These are phyloP conservation scores for Bujurquina vittata DNA, from an alignment of 2,113 vertebrate genomes.

Conservation along the genomic window DNA sequence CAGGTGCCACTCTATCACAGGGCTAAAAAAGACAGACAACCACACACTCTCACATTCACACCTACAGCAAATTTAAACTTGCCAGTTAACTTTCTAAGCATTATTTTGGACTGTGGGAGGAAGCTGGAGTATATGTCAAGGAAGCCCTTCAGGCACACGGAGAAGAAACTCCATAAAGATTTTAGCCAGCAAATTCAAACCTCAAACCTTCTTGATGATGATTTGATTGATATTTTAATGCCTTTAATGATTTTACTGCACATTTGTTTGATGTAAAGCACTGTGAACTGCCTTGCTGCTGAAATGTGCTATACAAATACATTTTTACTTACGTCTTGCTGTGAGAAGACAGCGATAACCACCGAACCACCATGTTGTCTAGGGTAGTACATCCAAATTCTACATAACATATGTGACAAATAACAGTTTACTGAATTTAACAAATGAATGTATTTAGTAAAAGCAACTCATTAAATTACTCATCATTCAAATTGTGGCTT, in stretches of 20 bases:
- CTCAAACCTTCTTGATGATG: neutral
- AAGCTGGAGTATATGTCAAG: neutral
- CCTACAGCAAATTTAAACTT: neutral
- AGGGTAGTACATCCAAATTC: neutral
- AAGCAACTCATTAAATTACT: neutral
- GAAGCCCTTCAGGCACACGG: too few relatives aligned
- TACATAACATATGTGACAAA: neutral
- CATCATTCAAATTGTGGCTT: neutral
- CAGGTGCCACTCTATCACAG: neutral
- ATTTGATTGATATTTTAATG: too few relatives aligned
- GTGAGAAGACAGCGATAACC: neutral
- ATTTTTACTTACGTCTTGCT: neutral
- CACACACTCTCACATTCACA: neutral
- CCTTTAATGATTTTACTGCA: too few relatives aligned
- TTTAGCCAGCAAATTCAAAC: neutral
- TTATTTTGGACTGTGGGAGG: neutral
- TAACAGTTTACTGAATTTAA: neutral
- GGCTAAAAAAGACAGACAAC: neutral
- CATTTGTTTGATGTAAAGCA: too few relatives aligned
- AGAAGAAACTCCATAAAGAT: neutral
- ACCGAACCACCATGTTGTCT: neutral
- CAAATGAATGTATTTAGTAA: neutral
- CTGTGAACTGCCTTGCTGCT: too few relatives aligned
- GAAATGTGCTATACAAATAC: too few relatives aligned
- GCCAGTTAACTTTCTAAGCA: neutral